Evolutionary conservation across 92 coral and sea anemone genomes (phyloP), one percentile per base, ranked within the genome.

Genomic region (Siderastrea radians): DNA sequence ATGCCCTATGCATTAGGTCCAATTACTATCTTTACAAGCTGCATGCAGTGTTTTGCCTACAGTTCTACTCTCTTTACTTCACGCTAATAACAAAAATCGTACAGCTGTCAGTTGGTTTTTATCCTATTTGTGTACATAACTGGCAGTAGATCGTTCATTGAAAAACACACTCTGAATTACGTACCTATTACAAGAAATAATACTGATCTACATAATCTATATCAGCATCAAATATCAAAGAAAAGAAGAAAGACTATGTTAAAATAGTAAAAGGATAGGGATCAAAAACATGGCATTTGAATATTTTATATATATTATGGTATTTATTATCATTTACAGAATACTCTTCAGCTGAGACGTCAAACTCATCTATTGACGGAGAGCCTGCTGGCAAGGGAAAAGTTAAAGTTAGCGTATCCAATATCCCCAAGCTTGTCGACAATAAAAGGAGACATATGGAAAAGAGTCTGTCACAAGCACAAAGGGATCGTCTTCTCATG

Each of bases 381-480:
- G 47, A 65, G 19, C 10, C 19, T 5, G 14, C 46, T 38, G 19
- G 13, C 16, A 59, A 65, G 70, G 3, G 70, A 65, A 65, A 65
- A n/a, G 70, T 4, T 65, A 19, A 65, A 65, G 70, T 65, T 65
- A 65, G 70, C 19, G 70, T 77, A 49, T 84, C 93, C 61, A 84
- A 77, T 49, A 90, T 90, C 64, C 91, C 93, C 6, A 73, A 86
- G 57, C 77, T 86, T 16, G 93, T 86, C 9, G 93, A 90, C 82
- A 90, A 85, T 60, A 90, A 90, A 71, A 61, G 93, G 16, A 74
- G 68, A 16, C 93, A 90, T 62, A 90, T 57, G 93, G 93, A 90
- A 60, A 90, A 90, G 62, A 54, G 78, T 12, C 91, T 90, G 49
- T 86, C 93, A 4, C 87, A 90, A 54, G 87, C 91, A 16, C 93